Percentiles rank a stretch among this genome's conserved stretches.
Conservation (phyloP, 2,888 invertebrate species). For the Epiblema foenella region DNA sequence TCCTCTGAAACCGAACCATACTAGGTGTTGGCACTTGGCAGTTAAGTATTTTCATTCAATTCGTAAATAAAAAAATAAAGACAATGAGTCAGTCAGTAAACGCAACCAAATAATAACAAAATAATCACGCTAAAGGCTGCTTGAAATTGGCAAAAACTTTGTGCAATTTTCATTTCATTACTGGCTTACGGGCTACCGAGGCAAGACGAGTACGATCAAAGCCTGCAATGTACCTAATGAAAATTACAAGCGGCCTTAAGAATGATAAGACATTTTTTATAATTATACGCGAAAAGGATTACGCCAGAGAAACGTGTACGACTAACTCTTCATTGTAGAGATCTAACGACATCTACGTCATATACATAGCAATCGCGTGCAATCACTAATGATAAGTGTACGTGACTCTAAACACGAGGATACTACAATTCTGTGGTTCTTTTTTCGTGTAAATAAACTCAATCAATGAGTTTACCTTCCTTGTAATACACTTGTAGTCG, state of each 20-base stretch:
- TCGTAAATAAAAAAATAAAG: too few species aligned
- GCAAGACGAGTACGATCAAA: too few species aligned
- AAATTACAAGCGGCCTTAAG: too few species aligned
- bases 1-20: too few species aligned
- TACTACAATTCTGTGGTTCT: conserved; percentile 15
- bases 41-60: background rate
- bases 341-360: conserved; percentile 34
- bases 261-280: conserved; percentile 25
- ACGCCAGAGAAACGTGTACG: background rate
- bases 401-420: conserved; percentile 41
- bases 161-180: too few species aligned
- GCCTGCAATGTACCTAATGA: too few species aligned
- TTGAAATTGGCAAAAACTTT: too few species aligned
- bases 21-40: background rate
- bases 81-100: too few species aligned
- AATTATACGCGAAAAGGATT: conserved; percentile 26
- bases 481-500: conserved; percentile 1
- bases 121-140: too few species aligned
- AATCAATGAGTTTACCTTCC: conserved; percentile 22
- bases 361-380: conserved; percentile 18
- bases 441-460: conserved; percentile 25
- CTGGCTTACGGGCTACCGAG: too few species aligned
- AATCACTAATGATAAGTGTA: conserved; percentile 42
- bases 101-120: too few species aligned
- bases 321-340: conserved; percentile 13